phyloP scores from a whole-genome alignment of 1,140 invertebrate species.

The Pogonus chalceus region DNA sequence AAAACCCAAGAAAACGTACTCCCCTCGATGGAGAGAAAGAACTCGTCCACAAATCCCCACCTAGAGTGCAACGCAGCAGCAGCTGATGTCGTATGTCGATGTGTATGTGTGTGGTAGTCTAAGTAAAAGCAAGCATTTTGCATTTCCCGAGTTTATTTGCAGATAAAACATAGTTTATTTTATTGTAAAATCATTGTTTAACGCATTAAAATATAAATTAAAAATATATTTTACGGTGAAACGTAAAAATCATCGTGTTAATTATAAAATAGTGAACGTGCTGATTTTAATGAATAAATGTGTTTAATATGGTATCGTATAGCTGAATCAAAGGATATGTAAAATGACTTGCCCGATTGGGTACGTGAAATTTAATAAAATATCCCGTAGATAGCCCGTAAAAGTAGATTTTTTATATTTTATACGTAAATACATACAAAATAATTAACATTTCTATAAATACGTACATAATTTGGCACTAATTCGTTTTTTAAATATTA shows the following conservation, averaged over 20 bases:
- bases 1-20: neutral
- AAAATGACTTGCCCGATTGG: too few relatives aligned
- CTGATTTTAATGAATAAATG: neutral
- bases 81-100: too few relatives aligned
- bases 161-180: too few relatives aligned
- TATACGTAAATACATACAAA: neutral
- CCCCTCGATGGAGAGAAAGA: neutral
- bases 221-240: too few relatives aligned
- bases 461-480: constrained; percentile 1
- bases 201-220: too few relatives aligned
- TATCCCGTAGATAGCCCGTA: neutral
- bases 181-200: too few relatives aligned
- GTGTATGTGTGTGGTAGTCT: neutral
- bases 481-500: neutral
- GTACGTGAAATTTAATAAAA: neutral
- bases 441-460: neutral
- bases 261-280: neutral
- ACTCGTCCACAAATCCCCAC: constrained; percentile 1
- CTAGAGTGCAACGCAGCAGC: neutral
- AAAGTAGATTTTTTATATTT: neutral
- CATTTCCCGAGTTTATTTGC: too few relatives aligned
- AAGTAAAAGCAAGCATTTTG: neutral
- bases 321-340: constrained; percentile 3
- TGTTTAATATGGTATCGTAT: neutral
- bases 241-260: neutral